Base-by-base conservation (phyloP, 1,140 invertebrate genomes). In the Panulirus ornatus region DNA sequence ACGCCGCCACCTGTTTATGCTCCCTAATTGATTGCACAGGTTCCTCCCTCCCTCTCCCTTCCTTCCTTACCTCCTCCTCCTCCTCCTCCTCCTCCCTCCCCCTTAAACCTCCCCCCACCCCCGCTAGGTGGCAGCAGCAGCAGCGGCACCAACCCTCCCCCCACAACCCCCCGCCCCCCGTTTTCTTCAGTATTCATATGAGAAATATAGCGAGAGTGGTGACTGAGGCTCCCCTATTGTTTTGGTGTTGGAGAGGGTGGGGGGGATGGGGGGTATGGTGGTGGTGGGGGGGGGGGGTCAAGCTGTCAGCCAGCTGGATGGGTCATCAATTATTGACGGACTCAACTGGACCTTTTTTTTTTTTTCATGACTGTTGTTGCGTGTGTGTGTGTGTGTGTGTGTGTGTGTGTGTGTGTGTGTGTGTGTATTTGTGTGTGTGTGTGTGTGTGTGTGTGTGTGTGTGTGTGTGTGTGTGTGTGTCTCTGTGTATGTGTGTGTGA, bases 161-260 rank as follows among this genome's bases (percentile, higher is more conserved):
- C 14, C 44, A 47, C 44, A 6, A 5, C 44, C 5, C 44, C 44
- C 44, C 44, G 5, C 44, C 73, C 73, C 42, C 38, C 44, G 38
- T 76, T 44, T n/a, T 34, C 40, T 76, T 81, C n/a, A 81, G 54
- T 40, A 81, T 81, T 58, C 78, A 81, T 58, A 81, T 81, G 36
- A 19, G 78, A 58, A 79, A 79, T 79, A 51, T 36, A 47, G 38
- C 51, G 38, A 54, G 51, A 81, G 16, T n/a, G 19, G 70, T 38
- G 16, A 36, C 8, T 34, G 78, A 38, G 75, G 19, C 51, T 40
- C 38, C 5, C 27, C 51, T 58, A 81, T 81, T 81, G 78, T 81
- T 81, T 79, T 58, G 51, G 44, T 58, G 78, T 58, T n/a, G 36
- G 51, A 30, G 58, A 66, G 58, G 58, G 27, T 6, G 58, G 14